Evolutionary conservation across 1,140 invertebrate genomes (phyloP), one percentile per base, ranked within the genome.

Genomic region (Zaprionus tsacasi): DNA sequence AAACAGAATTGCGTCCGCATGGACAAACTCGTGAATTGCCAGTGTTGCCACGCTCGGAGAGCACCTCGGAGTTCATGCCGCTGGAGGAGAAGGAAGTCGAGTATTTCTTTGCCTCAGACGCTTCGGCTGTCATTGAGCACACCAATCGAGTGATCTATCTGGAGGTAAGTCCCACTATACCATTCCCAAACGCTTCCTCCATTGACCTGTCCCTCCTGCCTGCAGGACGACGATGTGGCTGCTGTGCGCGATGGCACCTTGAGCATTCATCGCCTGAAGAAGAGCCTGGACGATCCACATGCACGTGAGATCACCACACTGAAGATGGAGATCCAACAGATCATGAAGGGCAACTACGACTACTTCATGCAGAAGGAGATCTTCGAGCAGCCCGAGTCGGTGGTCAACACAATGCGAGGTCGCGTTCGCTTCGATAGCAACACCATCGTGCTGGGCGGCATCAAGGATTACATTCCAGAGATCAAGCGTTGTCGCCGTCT

Each of bases 361-460:
- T 99, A 97, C 67, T 99, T 99, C 93, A 99, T 99, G 99, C 98
- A 99, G 93, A 99, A 99, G 93, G 99, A 99, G 95, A 99, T 99
- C 91, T 99, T 99, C 93, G 99, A 99, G 92, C 99, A 99, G 92
- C 98, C 99, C 0, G 99, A 99, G 91, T 99, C 99, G 15, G 98
- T 99, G n/a, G 96, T 99, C 1, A 99, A 99, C 92, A 99, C 99
- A 0, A 99, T 99, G 99, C 95, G 99, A 93, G 99, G 99, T 25
- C 96, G 99, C 95, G 99, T 87, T 94, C 99, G 25, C 98, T 99
- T 93, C 56, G 97, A 99, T 91, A 98, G 78, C 25, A 81, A 94
- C 60, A 93, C 94, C 30, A 94, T 95, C 12, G 94, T 93, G 11
- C 91, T 95, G 43, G 95, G 95, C 70, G 95, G 95, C 27, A 95